Base-by-base conservation (phyloP, 1,140 invertebrate species). In the Orius laevigatus region DNA sequence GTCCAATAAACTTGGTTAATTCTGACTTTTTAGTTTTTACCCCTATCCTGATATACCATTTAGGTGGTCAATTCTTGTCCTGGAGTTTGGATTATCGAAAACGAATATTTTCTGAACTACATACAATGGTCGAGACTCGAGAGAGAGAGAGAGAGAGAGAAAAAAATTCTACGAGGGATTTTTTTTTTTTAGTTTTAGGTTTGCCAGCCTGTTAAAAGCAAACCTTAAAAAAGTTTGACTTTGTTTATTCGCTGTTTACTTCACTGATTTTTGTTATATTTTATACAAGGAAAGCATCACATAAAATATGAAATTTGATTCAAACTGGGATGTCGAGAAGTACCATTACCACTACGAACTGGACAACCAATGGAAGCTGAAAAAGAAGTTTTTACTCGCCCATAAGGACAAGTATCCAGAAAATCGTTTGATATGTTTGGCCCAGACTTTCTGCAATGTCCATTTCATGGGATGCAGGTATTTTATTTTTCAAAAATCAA, bases 381-480 rank as follows among this genome's bases (percentile, higher is more conserved):
- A 82, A 16, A 72, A 69, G 55, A 68, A 70, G n/a, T 91, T 91
- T 60, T 71, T 91, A 57, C 54, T 75, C 38, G 62, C 70, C 4
- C 81, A 89, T 63, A 75, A 79, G 57, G 66, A 76, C 12, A 73
- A 72, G 56, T 85, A 79, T 63, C 64, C 76, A 0, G 75, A 81
- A 62, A 77, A 86, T 39, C 70, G 78, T 53, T 64, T 91, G 8
- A 68, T 89, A 32, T 88, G 84, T 63, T 67, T 89, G 46, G 82
- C 84, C 10, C 76, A 82, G 66, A 81, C 83, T 9, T 88, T 87
- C 59, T 71, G 75, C 0, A 91, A 90, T 62, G 70, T 88, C 34
- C 84, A 88, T 62, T 73, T 87, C 46, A 67, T 90, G 57, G 84
- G 84, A 36, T 88, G 84, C 69, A 76, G 73, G 79, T 85, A 68